Percentiles rank a stretch among this genome's conserved stretches.
phyloP scores from a whole-genome alignment of 2,888 invertebrate genomes.

The Xanthia togata region DNA sequence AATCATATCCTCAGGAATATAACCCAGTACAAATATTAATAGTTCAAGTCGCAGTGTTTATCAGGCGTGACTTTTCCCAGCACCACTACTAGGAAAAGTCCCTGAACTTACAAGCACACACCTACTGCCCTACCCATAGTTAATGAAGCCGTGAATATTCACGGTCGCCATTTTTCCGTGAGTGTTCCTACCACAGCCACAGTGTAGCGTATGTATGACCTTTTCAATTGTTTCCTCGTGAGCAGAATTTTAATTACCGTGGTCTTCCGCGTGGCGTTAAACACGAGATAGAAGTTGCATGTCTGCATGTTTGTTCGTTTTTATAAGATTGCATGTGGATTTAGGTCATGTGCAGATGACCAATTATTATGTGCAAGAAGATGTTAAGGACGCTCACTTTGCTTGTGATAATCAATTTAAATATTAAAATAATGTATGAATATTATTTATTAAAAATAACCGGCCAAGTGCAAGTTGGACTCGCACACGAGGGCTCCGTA shows the following conservation, averaged over 20 bases:
- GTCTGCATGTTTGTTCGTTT: slow-evolving; percentile 25
- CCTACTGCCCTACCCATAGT: slow-evolving; percentile 11
- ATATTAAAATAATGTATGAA: neutral
- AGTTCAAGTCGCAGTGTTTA: neutral
- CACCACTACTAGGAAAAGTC: neutral
- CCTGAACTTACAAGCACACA: neutral
- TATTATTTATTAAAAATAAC: neutral
- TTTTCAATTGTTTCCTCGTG: slow-evolving; percentile 80
- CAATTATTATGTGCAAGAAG: slow-evolving; percentile 4
- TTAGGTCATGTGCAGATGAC: slow-evolving; percentile 16
- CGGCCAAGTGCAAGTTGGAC: too few relatives aligned
- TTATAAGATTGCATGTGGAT: slow-evolving; percentile 23
- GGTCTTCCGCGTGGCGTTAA: slow-evolving; percentile 74
- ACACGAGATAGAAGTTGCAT: slow-evolving; percentile 44
- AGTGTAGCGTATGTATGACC: slow-evolving; percentile 64
- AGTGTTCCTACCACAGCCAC: slow-evolving; percentile 17
- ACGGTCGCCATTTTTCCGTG: slow-evolving; percentile 36
- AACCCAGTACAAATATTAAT: neutral
- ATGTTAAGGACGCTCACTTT: slow-evolving; percentile 4
- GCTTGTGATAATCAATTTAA: neutral
- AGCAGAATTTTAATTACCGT: slow-evolving; percentile 74
- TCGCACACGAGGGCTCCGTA: too few relatives aligned
- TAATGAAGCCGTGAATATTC: slow-evolving; percentile 56
- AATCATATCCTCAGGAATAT: too few relatives aligned
- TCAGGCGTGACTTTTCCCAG: neutral